phyloP scores from a whole-genome alignment of 1,140 invertebrate genomes.

The Luehdorfia chinensis region DNA sequence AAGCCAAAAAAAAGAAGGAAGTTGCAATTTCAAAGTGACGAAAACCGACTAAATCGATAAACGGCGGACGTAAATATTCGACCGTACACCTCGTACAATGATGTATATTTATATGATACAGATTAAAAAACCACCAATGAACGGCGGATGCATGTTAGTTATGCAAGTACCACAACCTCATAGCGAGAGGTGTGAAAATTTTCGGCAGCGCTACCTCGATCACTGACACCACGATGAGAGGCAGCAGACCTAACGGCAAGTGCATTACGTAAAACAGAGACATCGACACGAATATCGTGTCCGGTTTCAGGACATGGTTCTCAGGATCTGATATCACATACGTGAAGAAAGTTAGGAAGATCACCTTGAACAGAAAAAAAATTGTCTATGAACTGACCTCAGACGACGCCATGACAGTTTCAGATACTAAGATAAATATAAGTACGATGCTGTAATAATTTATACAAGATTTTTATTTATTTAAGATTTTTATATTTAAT shows the following conservation, averaged over 20 bases:
- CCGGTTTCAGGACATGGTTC: constrained; percentile 82
- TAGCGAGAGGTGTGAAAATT: constrained; percentile 25
- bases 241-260: constrained; percentile 85
- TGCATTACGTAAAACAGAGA: constrained; percentile 91
- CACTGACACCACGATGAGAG: constrained; percentile 82
- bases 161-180: constrained; percentile 52
- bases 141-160: constrained; percentile 11
- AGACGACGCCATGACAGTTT: no score
- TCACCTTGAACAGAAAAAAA: constrained; percentile 76
- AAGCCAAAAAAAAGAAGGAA: no score
- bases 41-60: neutral
- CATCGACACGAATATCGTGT: constrained; percentile 91
- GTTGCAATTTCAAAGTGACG: constrained; percentile 14
- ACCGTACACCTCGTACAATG: constrained; percentile 6
- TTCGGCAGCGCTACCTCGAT: constrained; percentile 81
- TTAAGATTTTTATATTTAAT: no score
- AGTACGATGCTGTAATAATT: no score
- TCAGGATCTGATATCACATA: constrained; percentile 83
- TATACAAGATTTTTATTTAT: no score
- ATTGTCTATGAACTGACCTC: no score
- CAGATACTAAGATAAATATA: no score
- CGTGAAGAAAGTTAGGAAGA: constrained; percentile 92
- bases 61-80: neutral
- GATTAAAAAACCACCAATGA: constrained; percentile 18
- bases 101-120: constrained; percentile 13